phyloP scores from a whole-genome alignment of 2,113 vertebrate genomes.

The Macaca nemestrina region DNA sequence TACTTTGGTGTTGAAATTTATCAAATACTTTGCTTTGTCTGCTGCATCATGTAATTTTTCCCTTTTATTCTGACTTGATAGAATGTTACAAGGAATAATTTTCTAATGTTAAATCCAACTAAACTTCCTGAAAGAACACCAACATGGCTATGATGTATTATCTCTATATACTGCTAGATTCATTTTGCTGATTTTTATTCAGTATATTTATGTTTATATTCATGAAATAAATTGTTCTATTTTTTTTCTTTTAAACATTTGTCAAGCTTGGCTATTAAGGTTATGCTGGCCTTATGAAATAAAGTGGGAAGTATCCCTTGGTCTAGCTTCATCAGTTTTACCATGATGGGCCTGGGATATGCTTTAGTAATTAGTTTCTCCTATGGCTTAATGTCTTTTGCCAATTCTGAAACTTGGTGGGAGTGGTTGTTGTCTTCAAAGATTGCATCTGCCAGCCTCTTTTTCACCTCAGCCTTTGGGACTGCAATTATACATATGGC shows the following conservation, averaged over 20 bases:
- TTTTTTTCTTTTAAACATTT: not conserved
- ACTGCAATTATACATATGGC: rapidly evolving
- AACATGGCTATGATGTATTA: rapidly evolving
- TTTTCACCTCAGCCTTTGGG: no score
- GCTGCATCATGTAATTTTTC: not conserved
- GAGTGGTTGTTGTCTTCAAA: no score
- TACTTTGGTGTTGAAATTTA: not conserved
- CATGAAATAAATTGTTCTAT: not conserved
- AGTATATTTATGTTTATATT: not conserved
- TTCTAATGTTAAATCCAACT: not conserved
- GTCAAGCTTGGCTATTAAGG: not conserved
- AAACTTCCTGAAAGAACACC: not conserved
- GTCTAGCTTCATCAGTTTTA: no score
- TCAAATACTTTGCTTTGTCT: not conserved
- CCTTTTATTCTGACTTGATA: no score
- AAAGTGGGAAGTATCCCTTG: rapidly evolving
- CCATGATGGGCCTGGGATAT: no score
- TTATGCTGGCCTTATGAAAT: not conserved
- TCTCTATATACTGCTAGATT: not conserved
- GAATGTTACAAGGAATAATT: no score
- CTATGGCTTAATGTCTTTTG: no score
- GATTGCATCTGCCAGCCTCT: not conserved
- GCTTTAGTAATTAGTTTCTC: not conserved
- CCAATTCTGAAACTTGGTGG: not conserved
- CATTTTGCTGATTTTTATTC: not conserved